Evolutionary conservation across 2,113 vertebrate species (phyloP).

Genomic region (Halichoerus grypus): DNA sequence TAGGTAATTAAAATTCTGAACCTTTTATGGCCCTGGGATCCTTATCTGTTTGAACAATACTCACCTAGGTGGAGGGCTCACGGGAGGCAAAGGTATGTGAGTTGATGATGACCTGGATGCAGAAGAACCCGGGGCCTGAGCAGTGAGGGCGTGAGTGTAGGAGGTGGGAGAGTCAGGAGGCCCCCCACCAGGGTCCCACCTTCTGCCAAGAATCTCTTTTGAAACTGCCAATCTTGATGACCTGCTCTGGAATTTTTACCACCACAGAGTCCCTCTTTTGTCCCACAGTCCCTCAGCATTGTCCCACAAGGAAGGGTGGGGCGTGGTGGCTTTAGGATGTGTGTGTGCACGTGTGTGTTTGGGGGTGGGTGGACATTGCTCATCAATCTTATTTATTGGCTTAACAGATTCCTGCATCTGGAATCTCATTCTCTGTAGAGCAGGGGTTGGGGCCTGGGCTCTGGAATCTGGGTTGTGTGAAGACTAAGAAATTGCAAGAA

Average conservation of each 20-base stretch:
- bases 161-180: neutral
- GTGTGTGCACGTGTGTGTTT: neutral
- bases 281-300: neutral
- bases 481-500: neutral
- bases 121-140: neutral
- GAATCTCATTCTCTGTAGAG: neutral
- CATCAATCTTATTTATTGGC: neutral
- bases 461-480: neutral
- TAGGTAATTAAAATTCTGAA: constrained; percentile 56
- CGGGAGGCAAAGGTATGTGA: neutral
- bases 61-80: neutral
- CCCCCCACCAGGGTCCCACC: neutral
- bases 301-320: neutral
- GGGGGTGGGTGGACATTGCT: neutral
- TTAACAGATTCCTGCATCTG: neutral
- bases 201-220: neutral
- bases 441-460: neutral
- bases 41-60: neutral
- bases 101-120: neutral
- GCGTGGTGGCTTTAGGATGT: neutral
- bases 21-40: constrained; percentile 44
- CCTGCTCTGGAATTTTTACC: constrained; percentile 67
- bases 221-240: neutral
- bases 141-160: neutral
- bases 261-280: neutral